Evolutionary conservation across 1,140 invertebrate species (phyloP), one percentile per base, ranked within the genome.

Genomic region (Ptiloglossa arizonensis): DNA sequence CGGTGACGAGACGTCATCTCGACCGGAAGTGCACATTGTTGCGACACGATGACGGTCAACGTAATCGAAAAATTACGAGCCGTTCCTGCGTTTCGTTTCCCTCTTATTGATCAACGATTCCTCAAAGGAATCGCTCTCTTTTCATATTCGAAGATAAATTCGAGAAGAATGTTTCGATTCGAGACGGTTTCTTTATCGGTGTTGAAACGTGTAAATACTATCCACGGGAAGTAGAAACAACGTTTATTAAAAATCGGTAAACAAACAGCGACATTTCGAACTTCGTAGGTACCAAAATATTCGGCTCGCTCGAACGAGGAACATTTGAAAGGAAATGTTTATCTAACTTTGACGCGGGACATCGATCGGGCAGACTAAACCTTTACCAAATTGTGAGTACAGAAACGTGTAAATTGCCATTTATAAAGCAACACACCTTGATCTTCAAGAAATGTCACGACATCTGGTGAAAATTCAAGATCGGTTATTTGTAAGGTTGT

Each of bases 371-470:
- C n/a, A 62, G 38, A 63, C 57, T 66, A 74, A 79, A 83, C 44
- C 5, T 32, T 13, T 38, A 32, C 27, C n/a, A n/a, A 5, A 5
- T 64, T 44, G 19, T 19, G 29, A 32, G 29, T 54, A 19, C 56
- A 66, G 60, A 76, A 80, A 72, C 57, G 41, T 44, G 50, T 54
- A 62, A 66, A 56, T 59, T 35, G 38, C 24, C 24, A 54, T 52
- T 29, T 56, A 29, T 19, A 27, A 73, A 27, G 52, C 35, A 57
- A 60, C 52, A 60, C 52, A 50, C 9, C 22, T 71, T 66, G 77
- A 80, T 80, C 56, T 70, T 62, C 64, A 11, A 35, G 22, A 80
- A 71, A 84, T 80, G 77, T 83, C 82, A 76, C 60, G 82, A 60
- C 80, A 41, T 50, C 27, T 32, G 19, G 44, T 56, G 35, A 38